Evolutionary conservation across 2,113 vertebrate species (phyloP), one percentile per base, ranked within the genome.

Genomic region (Otus sunia): DNA sequence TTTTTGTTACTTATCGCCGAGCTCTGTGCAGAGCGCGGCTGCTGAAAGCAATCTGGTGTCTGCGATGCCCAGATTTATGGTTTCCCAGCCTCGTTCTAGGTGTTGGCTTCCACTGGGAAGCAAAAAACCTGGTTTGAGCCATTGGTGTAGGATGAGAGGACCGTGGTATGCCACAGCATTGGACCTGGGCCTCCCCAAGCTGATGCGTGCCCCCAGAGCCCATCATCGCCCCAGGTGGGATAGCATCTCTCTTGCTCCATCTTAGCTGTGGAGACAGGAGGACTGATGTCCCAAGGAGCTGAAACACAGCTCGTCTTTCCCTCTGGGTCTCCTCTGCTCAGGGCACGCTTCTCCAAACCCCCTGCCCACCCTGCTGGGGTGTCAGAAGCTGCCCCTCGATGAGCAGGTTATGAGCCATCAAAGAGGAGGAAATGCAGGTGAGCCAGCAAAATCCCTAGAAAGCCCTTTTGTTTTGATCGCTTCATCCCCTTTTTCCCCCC

Each of bases 1-100:
- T 97, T 96, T 88, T 96, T 96, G 92, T 94, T 95, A 94, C 88
- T 91, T 92, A 88, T 84, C 37, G 10, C 94, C 2, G 36, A 93
- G 96, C 90, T 91, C 93, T 94, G 92, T 47, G 84, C 83, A 22
- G 83, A 95, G 81, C 16, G 5, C 3, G 77, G 90, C 95, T 95
- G 96, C 96, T 90, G 95, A 94, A 96, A 91, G 87, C 96, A 97
- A 96, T 97, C 96, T 96, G 94, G 84, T 96, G 96, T 96, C 96
- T 96, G 93, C 7, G 62, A 62, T 93, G 95, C 92, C 95, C 93
- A 94, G 96, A 96, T 97, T 97, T 96, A 96, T 78, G 84, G 84
- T 68, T 96, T 84, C 89, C 83, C 90, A 76, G 86, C 78, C 74
- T 94, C 36, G 0, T 75, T 88, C 39, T 79, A 93, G 93, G 96